Evolutionary conservation across 2,113 vertebrate genomes (phyloP).

Genomic region (Clarias macrocephalus): DNA sequence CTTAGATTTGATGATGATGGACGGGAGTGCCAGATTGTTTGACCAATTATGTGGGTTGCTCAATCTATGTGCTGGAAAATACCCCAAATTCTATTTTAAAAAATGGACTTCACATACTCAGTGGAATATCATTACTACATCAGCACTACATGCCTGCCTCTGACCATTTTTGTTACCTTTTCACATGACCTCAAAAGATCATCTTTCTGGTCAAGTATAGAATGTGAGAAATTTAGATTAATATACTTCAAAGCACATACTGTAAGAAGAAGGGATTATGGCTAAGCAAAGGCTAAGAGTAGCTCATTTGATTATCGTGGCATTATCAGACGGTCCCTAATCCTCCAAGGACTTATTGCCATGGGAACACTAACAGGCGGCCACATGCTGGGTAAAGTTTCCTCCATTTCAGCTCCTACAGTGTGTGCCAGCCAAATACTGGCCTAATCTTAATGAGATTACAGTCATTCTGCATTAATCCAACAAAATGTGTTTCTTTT

Average conservation of each 20-base stretch:
- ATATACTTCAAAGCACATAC: conserved; percentile 72
- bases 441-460: conserved; percentile 23
- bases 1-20: not conserved
- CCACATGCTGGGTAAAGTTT: conserved; percentile 25
- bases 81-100: not conserved
- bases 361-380: conserved; percentile 55
- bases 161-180: not conserved
- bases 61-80: not conserved
- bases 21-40: not conserved
- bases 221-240: conserved; percentile 49
- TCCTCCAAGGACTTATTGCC: conserved; percentile 55
- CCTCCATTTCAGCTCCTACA: conserved; percentile 29
- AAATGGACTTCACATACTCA: not conserved
- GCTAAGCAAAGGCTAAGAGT: conserved; percentile 39
- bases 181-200: conserved; percentile 49
- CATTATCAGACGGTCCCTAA: conserved; percentile 58
- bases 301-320: conserved; percentile 53
- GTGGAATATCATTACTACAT: not conserved
- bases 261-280: conserved; percentile 63
- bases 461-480: conserved; percentile 21
- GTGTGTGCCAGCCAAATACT: not conserved
- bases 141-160: not conserved
- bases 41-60: no score
- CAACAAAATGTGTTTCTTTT: not conserved
- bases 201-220: conserved; percentile 16